phyloP scores from a whole-genome alignment of 2,888 invertebrate species.

The Lathronympha strigana region DNA sequence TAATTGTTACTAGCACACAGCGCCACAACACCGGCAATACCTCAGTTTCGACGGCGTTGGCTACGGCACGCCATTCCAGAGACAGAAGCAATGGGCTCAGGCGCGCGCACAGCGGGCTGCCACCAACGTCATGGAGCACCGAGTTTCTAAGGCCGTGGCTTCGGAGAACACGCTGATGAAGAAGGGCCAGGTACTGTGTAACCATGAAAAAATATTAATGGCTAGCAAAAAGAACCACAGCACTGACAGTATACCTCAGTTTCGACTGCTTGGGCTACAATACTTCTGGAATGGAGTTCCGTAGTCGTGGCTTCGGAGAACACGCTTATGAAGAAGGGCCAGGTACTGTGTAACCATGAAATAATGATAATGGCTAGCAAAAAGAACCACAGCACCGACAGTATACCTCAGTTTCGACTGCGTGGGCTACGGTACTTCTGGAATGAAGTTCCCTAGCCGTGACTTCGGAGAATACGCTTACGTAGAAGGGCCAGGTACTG shows the following conservation, averaged over 20 bases:
- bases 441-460: conserved; percentile 85
- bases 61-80: conserved; percentile 89
- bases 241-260: conserved; percentile 92
- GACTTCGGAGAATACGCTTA: conserved; percentile 85
- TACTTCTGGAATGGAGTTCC: conserved; percentile 87
- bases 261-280: conserved; percentile 92
- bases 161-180: conserved; percentile 87
- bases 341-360: too few species aligned
- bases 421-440: conserved; percentile 91
- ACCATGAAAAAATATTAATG: too few species aligned
- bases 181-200: conserved; percentile 80
- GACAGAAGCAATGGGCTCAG: conserved; percentile 91
- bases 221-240: conserved; percentile 94
- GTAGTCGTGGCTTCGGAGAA: conserved; percentile 86
- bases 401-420: conserved; percentile 92
- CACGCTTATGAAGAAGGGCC: conserved; percentile 86
- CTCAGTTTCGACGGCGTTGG: conserved; percentile 92
- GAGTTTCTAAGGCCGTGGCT: conserved; percentile 85
- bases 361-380: too few species aligned
- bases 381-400: conserved; percentile 95
- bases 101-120: conserved; percentile 88
- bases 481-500: conserved; percentile 85
- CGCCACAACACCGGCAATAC: conserved; percentile 95
- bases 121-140: conserved; percentile 85
- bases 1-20: conserved; percentile 86